phyloP scores from a whole-genome alignment of 2,113 vertebrate genomes.

The Erinaceus europaeus region DNA sequence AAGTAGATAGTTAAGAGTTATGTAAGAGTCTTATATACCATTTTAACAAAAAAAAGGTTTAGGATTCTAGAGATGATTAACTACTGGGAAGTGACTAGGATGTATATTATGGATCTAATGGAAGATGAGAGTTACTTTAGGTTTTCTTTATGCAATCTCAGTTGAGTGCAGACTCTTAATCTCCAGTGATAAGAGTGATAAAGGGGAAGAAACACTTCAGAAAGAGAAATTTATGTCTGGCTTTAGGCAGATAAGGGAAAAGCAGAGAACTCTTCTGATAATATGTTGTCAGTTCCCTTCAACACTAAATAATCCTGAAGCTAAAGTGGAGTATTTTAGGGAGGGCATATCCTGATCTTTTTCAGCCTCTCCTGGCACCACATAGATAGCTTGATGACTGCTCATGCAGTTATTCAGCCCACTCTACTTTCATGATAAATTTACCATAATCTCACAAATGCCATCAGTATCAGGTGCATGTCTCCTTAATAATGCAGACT shows the following conservation, averaged over 20 bases:
- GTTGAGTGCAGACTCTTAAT: too few relatives aligned
- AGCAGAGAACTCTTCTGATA: neutral
- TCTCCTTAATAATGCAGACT: neutral
- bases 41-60: neutral
- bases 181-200: neutral
- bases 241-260: neutral
- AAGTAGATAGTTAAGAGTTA: neutral
- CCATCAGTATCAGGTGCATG: neutral
- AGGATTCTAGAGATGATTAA: neutral
- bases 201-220: neutral
- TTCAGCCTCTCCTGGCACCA: neutral
- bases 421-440: neutral
- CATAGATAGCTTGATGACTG: neutral
- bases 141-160: too few relatives aligned
- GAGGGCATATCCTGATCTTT: neutral
- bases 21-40: neutral
- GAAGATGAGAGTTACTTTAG: too few relatives aligned
- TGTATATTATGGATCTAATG: neutral
- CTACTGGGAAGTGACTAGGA: neutral
- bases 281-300: neutral
- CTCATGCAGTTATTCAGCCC: neutral
- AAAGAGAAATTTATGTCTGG: neutral
- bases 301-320: neutral
- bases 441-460: neutral
- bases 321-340: neutral